Conservation (phyloP, 1,140 invertebrate genomes). For the Conopomorpha cramerella region DNA sequence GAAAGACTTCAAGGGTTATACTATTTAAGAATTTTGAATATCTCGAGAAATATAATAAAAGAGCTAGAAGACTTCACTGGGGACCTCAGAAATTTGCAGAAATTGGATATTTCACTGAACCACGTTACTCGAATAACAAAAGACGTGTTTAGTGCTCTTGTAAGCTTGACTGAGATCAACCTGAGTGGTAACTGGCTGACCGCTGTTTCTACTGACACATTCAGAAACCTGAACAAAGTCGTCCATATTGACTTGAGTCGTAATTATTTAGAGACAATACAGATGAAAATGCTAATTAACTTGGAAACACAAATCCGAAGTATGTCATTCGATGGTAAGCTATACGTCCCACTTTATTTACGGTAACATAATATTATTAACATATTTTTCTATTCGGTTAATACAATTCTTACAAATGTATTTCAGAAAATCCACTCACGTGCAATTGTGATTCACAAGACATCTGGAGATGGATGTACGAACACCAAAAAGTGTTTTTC, state of each 20-base stretch:
- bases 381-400: slow-evolving; percentile 1
- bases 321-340: slow-evolving; percentile 77
- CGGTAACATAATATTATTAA: background rate
- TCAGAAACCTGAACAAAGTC: slow-evolving; percentile 78
- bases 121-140: slow-evolving; percentile 78
- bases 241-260: slow-evolving; percentile 79
- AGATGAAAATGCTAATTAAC: slow-evolving; percentile 73
- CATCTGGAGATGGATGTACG: slow-evolving; percentile 85
- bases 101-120: slow-evolving; percentile 83
- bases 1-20: slow-evolving; percentile 81
- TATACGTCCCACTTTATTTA: slow-evolving; percentile 1
- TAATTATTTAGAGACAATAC: slow-evolving; percentile 83
- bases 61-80: slow-evolving; percentile 82
- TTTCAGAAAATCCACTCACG: slow-evolving; percentile 79
- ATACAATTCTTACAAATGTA: background rate
- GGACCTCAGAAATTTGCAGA: slow-evolving; percentile 77
- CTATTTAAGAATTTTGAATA: slow-evolving; percentile 74
- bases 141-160: slow-evolving; percentile 74
- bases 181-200: slow-evolving; percentile 84
- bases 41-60: slow-evolving; percentile 80
- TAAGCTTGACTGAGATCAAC: slow-evolving; percentile 75
- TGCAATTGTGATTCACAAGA: slow-evolving; percentile 85
- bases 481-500: slow-evolving; percentile 75
- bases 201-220: slow-evolving; percentile 76
- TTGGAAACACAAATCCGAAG: slow-evolving; percentile 81